These are phyloP conservation scores for Antheraea mylitta DNA, from an alignment of 1,140 invertebrate species.

Conservation along the genomic window DNA sequence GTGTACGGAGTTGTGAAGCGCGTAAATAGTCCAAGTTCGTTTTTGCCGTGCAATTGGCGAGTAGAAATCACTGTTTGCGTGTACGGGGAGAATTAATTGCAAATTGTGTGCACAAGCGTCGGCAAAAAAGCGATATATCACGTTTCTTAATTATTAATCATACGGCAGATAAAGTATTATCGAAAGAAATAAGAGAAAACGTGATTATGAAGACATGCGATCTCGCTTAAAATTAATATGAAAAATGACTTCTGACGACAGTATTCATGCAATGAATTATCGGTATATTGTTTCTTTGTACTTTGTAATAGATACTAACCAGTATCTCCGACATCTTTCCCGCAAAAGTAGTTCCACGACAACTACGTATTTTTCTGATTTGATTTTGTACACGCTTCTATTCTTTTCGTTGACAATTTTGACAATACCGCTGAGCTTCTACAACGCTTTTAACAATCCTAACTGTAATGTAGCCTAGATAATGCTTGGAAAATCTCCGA, in stretches of 20 bases:
- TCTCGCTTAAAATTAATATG: background rate
- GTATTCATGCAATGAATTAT: background rate
- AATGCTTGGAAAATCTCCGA: too few relatives aligned
- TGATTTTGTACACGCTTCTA: too few relatives aligned
- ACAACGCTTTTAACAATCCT: too few relatives aligned
- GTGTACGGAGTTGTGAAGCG: conserved; percentile 35
- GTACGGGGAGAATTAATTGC: conserved; percentile 42
- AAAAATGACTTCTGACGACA: background rate
- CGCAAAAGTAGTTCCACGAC: too few relatives aligned
- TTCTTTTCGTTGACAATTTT: too few relatives aligned
- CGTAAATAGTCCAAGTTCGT: conserved; percentile 36
- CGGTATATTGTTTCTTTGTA: too few relatives aligned
- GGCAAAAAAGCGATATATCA: conserved; percentile 37
- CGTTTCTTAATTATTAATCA: conserved; percentile 39
- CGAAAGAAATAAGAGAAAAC: conserved; percentile 21
- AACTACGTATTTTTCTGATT: too few relatives aligned
- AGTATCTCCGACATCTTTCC: too few relatives aligned
- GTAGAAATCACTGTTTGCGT: conserved; percentile 38
- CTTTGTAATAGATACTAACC: too few relatives aligned
- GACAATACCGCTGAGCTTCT: too few relatives aligned
- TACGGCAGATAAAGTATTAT: conserved; percentile 25
- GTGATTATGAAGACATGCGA: background rate
- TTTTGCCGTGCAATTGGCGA: conserved; percentile 33
- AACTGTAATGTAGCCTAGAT: too few relatives aligned
- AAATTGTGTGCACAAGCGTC: conserved; percentile 21